Conservation (phyloP, 2,888 invertebrate genomes). For the Euclidia mi region DNA sequence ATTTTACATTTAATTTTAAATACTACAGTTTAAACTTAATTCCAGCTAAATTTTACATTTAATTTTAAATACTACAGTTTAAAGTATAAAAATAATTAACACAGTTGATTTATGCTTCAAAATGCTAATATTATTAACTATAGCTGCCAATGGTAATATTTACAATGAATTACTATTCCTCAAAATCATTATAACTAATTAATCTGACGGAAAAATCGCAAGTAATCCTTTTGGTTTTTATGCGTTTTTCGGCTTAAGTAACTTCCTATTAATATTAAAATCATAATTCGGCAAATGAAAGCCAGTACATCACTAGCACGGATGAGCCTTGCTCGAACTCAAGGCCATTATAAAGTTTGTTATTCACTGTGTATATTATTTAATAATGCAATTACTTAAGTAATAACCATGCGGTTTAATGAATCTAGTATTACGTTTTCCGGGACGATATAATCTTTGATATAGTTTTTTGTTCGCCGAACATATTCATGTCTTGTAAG, state of each 20-base stretch:
- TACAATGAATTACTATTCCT: neutral
- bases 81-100: too few species aligned
- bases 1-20: too few species aligned
- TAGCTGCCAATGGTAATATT: too few species aligned
- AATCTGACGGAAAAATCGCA: conserved; percentile 17
- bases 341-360: conserved; percentile 72
- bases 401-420: conserved; percentile 70
- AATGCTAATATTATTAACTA: too few species aligned
- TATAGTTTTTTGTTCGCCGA: conserved; percentile 30
- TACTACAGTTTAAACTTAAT: too few species aligned
- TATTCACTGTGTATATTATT: conserved; percentile 60
- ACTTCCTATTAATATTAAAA: conserved; percentile 18
- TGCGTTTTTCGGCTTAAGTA: neutral
- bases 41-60: too few species aligned
- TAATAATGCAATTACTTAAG: conserved; percentile 77
- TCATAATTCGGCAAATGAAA: conserved; percentile 54
- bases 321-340: conserved; percentile 81
- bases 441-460: conserved; percentile 64
- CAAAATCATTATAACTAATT: conserved; percentile 10
- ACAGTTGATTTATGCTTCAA: too few species aligned
- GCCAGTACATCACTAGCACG: conserved; percentile 69
- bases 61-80: too few species aligned
- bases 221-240: conserved; percentile 4
- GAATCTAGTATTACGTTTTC: conserved; percentile 72
- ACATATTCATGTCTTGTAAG: conserved; percentile 13